Evolutionary conservation across 2,797 vertebrate species (phyloP).

Genomic region (Alauda arvensis): DNA sequence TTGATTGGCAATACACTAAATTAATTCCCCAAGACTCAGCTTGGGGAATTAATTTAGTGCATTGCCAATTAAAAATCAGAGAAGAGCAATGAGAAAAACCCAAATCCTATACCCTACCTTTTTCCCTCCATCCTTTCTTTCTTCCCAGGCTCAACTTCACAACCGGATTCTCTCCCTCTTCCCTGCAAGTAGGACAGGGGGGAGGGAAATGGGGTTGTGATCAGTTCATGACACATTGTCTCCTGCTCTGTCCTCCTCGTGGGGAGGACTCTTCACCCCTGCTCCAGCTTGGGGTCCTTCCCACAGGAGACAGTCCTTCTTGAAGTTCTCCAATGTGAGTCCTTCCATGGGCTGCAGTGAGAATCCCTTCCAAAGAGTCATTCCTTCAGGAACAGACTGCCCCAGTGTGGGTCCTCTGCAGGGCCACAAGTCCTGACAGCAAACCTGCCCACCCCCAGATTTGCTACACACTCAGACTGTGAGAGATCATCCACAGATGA

Average conservation of each 20-base stretch:
- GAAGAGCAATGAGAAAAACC: background rate
- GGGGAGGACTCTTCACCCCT: background rate
- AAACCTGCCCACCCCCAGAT: background rate
- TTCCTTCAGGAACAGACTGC: background rate
- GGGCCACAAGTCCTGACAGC: background rate
- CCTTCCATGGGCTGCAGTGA: background rate
- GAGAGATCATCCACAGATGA: background rate
- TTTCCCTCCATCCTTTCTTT: background rate
- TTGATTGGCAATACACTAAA: no score
- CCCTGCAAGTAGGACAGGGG: background rate
- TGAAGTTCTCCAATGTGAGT: background rate
- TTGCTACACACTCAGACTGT: background rate
- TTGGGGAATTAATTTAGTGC: background rate
- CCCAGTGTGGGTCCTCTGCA: background rate
- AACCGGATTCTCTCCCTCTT: rapidly evolving
- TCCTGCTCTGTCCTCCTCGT: background rate
- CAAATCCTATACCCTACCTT: background rate
- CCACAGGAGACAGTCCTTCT: background rate
- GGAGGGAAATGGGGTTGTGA: background rate
- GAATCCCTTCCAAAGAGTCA: background rate
- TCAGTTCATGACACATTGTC: background rate
- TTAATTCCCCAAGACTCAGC: rapidly evolving
- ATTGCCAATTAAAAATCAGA: background rate
- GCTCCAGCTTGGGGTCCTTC: background rate
- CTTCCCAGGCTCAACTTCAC: background rate